Conservation (phyloP, 2,888 invertebrate species). For the Drosophila rellima region DNA sequence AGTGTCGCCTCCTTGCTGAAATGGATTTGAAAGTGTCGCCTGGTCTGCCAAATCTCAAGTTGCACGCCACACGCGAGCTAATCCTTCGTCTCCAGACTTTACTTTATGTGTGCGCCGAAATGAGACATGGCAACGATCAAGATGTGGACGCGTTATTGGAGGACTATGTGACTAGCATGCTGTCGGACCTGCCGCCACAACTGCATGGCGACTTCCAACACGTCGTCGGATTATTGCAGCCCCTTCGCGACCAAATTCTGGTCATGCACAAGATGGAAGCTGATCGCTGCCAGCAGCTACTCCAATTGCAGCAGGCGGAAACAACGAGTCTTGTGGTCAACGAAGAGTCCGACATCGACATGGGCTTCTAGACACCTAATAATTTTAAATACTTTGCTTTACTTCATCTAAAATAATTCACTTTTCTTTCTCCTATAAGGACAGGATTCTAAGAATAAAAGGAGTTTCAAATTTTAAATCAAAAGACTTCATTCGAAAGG, state of each 20-base stretch:
- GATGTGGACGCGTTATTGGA: constrained; percentile 40
- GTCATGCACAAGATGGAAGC: constrained; percentile 5
- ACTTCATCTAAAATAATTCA: not conserved
- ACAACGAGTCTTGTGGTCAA: not conserved
- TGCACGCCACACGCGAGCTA: constrained; percentile 20
- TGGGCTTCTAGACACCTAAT: constrained; percentile 12
- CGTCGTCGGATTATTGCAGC: constrained; percentile 12
- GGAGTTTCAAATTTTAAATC: no score
- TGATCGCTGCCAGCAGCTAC: constrained; percentile 13
- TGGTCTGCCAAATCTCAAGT: not conserved
- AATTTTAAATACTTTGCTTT: not conserved
- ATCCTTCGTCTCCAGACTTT: constrained; percentile 53
- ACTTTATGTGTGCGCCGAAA: constrained; percentile 44
- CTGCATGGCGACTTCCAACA: constrained; percentile 10
- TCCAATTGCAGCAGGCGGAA: constrained; percentile 7
- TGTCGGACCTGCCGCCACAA: constrained; percentile 25
- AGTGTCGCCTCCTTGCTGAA: constrained; percentile 54
- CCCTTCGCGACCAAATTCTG: constrained; percentile 25
- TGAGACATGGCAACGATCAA: constrained; percentile 36
- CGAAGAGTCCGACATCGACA: constrained; percentile 30
- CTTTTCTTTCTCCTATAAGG: no score
- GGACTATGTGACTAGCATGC: constrained; percentile 31
- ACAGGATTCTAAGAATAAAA: no score
- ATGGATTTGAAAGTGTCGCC: constrained; percentile 39
- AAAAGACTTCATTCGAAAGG: no score